Evolutionary conservation across 2,797 vertebrate species (phyloP), one percentile per base, ranked within the genome.

Genomic region (Sparus aurata): DNA sequence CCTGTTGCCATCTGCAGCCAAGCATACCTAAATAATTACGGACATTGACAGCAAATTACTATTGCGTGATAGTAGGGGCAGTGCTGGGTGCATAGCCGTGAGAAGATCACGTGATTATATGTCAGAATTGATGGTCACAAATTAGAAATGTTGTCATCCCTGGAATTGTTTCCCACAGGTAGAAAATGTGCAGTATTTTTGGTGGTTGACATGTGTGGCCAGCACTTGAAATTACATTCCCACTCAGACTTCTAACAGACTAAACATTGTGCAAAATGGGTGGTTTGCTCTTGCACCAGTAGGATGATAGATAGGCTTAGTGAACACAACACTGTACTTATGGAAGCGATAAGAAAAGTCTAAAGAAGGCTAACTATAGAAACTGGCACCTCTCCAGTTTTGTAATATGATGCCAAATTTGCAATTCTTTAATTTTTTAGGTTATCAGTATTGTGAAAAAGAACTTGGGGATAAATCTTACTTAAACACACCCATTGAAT

Each of bases 21-120:
- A 77, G 10, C 18, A 63, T 34, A 75, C 20, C 52, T 60, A n/a
- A 60, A 55, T 41, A 79, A 60, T 38, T 43, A 76, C 8, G 30
- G 55, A 63, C 18, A 55, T 17, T 52, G 58, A 75, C 45, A 70
- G 55, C 30, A 73, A 58, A 71, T 17, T 59, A 30, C 30, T 58
- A 13, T 58, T 58, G 45, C 30, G 52, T 58, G 45, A 17, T 65
- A 58, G 30, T 34, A 47, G 30, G 8, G 23, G 12, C 16, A 34
- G n/a, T 68, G 22, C 13, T 55, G 13, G 11, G 34, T 68, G n/a
- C 30, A 38, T 3, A 55, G 12, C 16, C 34, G 23, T 23, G 20
- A 75, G n/a, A 6, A 59, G 20, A 25, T 60, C 8, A 16, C 64
- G 52, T 63, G 46, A 55, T 57, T 54, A 25, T 49, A 46, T 34